Evolutionary conservation across 92 coral and sea anemone genomes (phyloP), one percentile per base, ranked within the genome.

Genomic region (Epizoanthus scotinus): DNA sequence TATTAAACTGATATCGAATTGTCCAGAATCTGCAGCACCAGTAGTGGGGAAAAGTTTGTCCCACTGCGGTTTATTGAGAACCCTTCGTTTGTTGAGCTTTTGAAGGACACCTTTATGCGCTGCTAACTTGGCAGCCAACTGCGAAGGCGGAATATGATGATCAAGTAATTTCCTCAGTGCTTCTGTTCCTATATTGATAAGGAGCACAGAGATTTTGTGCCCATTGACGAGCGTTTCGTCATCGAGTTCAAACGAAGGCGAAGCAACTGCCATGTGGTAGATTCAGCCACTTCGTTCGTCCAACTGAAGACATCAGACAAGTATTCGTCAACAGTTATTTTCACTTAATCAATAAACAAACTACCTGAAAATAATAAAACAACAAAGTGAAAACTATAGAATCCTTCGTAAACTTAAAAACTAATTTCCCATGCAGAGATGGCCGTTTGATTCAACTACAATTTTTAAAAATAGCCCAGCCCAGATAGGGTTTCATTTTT

Each of bases 1-100:
- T 13, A 85, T 31, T 47, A 89, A 53, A 38, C 86, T 65, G 18
- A 89, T 86, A 47, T 89, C 92, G 34, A 81, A 89, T 13, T 52
- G 59, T 20, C 52, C 27, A 7, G 86, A 81, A 36, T 88, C 73
- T 6, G 21, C 87, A 10, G 18, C 31, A 20, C 72, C 44, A 5
- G 78, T 34, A 10, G 83, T 1, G 20, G 91, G 91, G 25, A 71
- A 88, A 6, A 88, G 77, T 50, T 69, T 70, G 49, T 77, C 58
- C 91, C 82, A 78, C 67, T 87, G 81, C 10, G 61, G 6, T 13
- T 53, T 59, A 49, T 27, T 73, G 57, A 86, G 52, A 42, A 71
- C 21, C 42, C 21, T 71, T 8, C 19, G 57, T 20, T 8, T 69
- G 63, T 69, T 59, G 13, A 83, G 73, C 14, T 50, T 47, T 2